Evolutionary conservation across 2,797 vertebrate genomes (phyloP), one percentile per base, ranked within the genome.

Genomic region (Melanotaenia trifasciata): DNA sequence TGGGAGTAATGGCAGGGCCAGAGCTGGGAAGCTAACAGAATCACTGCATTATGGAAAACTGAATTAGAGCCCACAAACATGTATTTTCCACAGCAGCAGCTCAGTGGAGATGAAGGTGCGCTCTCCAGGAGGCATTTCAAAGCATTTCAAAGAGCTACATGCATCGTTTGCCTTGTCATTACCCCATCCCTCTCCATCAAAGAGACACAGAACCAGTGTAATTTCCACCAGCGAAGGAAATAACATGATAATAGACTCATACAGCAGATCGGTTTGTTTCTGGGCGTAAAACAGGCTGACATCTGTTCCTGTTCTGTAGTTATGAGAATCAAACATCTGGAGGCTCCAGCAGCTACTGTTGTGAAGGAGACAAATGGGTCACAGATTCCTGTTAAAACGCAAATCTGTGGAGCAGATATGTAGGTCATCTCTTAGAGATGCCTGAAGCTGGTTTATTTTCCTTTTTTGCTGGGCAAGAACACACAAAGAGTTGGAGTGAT

Each of bases 311-410:
- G 74, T 88, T 73, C 78, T 87, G 63, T 72, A 80, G 74, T 88
- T 89, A 60, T 22, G 72, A 69, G 60, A 85, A 83, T 87, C 68
- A 76, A 87, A 90, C 90, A 90, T 93, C 86, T 91, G 91, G 86
- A 88, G 74, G 28, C 72, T 74, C 68, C 57, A 59, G 47, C 63
- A 54, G 90, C 84, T 89, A 87, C 89, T 72, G 84, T 72, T 84
- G 84, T 71, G 76, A 84, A 68, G 69, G 53, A 88, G 67, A 87
- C 68, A 85, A 84, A 71, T 84, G 64, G 80, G 70, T 79, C 84
- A 67, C 28, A 47, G 79, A 67, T 67, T 74, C 58, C 43, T 70
- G 66, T 58, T 70, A 54, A 47, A 83, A 82, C 35, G 33, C 28
- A 78, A 77, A 76, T 78, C 66, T 79, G 64, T 64, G 59, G 22